Base-by-base conservation (phyloP, 2,888 invertebrate genomes). In the Acheta domesticus region DNA sequence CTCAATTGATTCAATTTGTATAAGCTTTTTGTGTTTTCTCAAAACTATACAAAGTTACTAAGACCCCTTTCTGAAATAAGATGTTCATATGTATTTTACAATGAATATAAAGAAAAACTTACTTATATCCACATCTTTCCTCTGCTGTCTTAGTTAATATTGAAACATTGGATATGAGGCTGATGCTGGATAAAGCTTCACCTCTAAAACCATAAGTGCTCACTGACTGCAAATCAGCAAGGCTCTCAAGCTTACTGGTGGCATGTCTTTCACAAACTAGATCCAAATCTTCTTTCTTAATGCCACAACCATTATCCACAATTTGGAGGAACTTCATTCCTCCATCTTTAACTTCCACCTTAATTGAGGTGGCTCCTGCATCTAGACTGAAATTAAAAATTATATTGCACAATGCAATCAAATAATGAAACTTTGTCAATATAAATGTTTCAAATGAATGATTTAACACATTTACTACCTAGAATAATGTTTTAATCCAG, bases 211-310 rank as follows among this genome's bases (percentile, higher is more conserved):
- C 99, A 86, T 95, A 99, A 0, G 99, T 99, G 11, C 90, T 88
- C 84, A 99, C 97, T 76, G 90, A 89, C 79, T 91, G 91, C 21
- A 99, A 88, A 87, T 99, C 99, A 84, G 97, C 97, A 87, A 96
- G 98, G 83, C 92, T 91, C 77, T 90, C 87, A 21, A 99, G 88
- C 87, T 99, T 99, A 23, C 98, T 98, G 0, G 99, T 99, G 0
- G 99, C 98, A 85, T 98, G 99, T 82, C 99, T 90, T 87, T 98
- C 97, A 86, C 99, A 99, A 0, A 99, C 96, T 83, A 99, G 96
- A 16, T 91, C 92, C 85, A 99, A 89, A 86, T 99, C 98, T 75
- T 96, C 96, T 85, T 92, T 93, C 83, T 95, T 89, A 79, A 96
- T 96, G 1, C 96, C 96, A 11, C 91, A 91, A 0, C 96, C 96